Percentiles rank a stretch among this genome's conserved stretches.
Conservation (phyloP, 2,113 vertebrate genomes). For the Martes martes region DNA sequence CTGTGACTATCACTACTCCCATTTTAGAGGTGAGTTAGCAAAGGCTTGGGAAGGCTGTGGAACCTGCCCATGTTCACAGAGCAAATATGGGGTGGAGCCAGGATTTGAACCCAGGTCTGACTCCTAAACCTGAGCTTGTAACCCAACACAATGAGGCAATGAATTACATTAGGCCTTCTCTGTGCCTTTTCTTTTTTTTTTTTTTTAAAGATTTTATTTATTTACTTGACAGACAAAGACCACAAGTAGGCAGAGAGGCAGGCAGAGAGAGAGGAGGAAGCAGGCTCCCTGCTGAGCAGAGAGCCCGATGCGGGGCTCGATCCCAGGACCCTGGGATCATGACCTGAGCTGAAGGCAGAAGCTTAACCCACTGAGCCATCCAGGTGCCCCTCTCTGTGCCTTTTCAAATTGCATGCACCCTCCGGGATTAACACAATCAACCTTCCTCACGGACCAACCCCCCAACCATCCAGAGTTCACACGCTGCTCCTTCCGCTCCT, state of each 20-base stretch:
- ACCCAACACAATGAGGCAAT: background rate
- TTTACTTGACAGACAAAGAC: no score
- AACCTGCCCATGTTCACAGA: background rate
- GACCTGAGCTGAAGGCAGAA: no score
- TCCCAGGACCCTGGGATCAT: no score
- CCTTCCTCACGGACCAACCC: background rate
- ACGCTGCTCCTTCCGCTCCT: background rate
- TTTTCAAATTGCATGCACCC: background rate
- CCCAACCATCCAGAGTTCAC: background rate
- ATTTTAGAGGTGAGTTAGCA: constrained; percentile 1
- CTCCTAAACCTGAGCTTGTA: background rate
- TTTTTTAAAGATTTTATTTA: no score
- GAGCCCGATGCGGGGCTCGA: no score
- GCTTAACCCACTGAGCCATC: no score
- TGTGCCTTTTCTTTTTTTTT: background rate
- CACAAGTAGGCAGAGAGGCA: no score
- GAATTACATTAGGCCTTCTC: background rate
- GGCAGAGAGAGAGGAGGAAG: no score
- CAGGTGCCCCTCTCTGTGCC: no score
- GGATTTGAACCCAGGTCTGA: background rate
- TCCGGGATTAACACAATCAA: background rate
- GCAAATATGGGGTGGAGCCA: background rate
- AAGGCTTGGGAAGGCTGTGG: background rate
- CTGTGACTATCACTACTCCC: background rate
- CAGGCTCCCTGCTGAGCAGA: no score